Percentiles rank a stretch among this genome's conserved stretches.
These are phyloP conservation scores for Brachylomia viminalis DNA, from an alignment of 2,888 invertebrate genomes.

Conservation along the genomic window DNA sequence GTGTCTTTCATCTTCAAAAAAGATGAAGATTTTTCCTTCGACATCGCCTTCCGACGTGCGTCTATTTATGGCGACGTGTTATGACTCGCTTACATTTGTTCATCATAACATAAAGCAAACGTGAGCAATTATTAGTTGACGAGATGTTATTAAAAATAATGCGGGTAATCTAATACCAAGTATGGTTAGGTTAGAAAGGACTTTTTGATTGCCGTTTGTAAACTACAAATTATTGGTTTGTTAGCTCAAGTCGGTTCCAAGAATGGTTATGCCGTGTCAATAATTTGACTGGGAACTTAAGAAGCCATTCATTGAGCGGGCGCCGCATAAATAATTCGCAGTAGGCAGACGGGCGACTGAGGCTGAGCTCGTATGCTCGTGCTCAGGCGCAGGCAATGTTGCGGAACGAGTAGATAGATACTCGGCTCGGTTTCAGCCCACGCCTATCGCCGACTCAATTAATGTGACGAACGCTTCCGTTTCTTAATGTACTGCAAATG, in stretches of 20 bases:
- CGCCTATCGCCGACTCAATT: constrained; percentile 80
- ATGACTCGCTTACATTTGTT: constrained; percentile 56
- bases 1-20: too few relatives aligned
- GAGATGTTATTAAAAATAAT: constrained; percentile 68
- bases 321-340: constrained; percentile 82
- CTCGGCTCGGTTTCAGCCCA: constrained; percentile 71
- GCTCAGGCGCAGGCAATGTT: constrained; percentile 72
- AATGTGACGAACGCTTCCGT: constrained; percentile 78
- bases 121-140: constrained; percentile 65
- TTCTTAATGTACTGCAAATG: constrained; percentile 66
- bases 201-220: constrained; percentile 61
- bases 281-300: constrained; percentile 73
- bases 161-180: constrained; percentile 63
- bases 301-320: constrained; percentile 75
- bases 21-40: too few relatives aligned
- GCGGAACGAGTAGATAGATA: constrained; percentile 76
- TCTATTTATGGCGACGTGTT: constrained; percentile 52
- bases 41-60: constrained; percentile 59
- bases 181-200: constrained; percentile 71
- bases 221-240: constrained; percentile 63
- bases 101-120: constrained; percentile 55
- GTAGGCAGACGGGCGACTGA: constrained; percentile 65
- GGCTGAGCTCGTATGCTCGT: constrained; percentile 67
- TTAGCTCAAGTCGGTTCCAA: constrained; percentile 65
- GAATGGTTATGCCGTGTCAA: constrained; percentile 70